Evolutionary conservation across 2,113 vertebrate species (phyloP).

Genomic region (Cyphomyrus plagiostoma): DNA sequence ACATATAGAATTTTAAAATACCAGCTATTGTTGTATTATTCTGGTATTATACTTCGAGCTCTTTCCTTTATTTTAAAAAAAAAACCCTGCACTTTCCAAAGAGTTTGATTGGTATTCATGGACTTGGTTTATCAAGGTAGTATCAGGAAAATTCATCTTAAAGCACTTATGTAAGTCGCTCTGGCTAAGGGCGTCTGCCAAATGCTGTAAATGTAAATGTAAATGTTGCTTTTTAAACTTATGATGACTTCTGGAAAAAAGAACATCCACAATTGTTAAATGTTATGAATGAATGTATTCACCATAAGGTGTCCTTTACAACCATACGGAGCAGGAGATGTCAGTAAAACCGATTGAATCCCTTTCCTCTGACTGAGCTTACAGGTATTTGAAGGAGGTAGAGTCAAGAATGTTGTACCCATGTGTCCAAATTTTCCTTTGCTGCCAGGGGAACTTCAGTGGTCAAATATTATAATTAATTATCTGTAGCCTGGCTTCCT

Average conservation of each 20-base stretch:
- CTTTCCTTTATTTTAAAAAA: too few relatives aligned
- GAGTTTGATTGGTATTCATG: too few relatives aligned
- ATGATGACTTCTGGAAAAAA: neutral
- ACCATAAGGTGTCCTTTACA: conserved; percentile 34
- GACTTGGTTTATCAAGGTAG: too few relatives aligned
- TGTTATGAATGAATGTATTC: conserved; percentile 21
- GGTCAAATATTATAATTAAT: neutral
- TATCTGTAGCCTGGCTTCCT: neutral
- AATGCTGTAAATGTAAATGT: too few relatives aligned
- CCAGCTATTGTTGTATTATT: neutral
- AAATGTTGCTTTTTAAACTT: neutral
- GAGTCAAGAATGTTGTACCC: conserved; percentile 33
- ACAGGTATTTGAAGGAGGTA: conserved; percentile 25
- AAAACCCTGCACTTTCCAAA: too few relatives aligned
- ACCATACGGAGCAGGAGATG: neutral
- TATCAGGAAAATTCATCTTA: too few relatives aligned
- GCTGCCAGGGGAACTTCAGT: neutral
- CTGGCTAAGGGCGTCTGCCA: too few relatives aligned
- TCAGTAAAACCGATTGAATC: conserved; percentile 9
- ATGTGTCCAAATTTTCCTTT: conserved; percentile 30
- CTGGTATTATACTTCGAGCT: too few relatives aligned
- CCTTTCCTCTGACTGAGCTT: conserved; percentile 7
- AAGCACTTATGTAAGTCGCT: too few relatives aligned
- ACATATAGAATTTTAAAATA: neutral
- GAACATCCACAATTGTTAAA: neutral